Percentiles rank a stretch among this genome's conserved stretches.
Conservation (phyloP, 2,797 vertebrate species). For the Trachops cirrhosus region DNA sequence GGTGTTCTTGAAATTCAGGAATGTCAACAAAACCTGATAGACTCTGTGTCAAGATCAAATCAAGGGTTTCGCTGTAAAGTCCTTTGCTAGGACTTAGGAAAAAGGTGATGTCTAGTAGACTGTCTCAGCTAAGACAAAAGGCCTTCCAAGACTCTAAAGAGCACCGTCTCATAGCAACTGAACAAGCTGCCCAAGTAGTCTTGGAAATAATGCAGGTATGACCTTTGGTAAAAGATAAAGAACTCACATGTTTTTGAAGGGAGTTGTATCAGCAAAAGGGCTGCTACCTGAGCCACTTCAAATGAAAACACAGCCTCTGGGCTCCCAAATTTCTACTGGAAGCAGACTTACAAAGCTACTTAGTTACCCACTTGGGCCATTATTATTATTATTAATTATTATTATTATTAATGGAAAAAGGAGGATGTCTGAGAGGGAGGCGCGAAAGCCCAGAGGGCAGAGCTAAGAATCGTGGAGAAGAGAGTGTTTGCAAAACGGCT, state of each 20-base stretch:
- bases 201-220: neutral
- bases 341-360: neutral
- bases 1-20: neutral
- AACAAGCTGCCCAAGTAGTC: neutral
- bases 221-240: neutral
- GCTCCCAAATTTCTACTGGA: neutral
- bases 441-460: neutral
- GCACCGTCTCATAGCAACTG: neutral
- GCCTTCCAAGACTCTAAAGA: neutral
- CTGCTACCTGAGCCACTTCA: neutral
- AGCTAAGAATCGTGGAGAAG: neutral
- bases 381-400: neutral
- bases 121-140: neutral
- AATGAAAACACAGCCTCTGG: neutral
- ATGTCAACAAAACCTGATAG: neutral
- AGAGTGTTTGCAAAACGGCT: neutral
- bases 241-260: neutral
- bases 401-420: neutral
- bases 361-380: neutral
- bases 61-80: neutral
- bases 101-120: neutral
- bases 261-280: neutral
- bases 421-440: neutral
- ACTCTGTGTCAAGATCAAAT: neutral
- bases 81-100: neutral